A percentile compares a stretch with the other conserved stretches of the same genome.
Evolutionary conservation across 2,888 invertebrate species (phyloP).

Genomic region (Rosalia funebris): DNA sequence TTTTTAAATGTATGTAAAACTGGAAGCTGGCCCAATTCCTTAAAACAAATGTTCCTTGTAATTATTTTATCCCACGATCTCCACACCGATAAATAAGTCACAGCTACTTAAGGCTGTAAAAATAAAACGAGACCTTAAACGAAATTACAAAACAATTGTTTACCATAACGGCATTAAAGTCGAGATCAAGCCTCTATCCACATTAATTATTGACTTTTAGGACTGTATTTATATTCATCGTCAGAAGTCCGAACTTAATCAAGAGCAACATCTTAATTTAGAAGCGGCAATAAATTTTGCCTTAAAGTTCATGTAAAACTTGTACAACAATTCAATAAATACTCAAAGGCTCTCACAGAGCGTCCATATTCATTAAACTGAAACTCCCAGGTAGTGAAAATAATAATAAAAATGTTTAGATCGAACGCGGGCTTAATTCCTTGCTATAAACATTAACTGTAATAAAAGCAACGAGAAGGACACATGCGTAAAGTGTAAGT

Average conservation of each 20-base stretch:
- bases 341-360: slow-evolving; percentile 41
- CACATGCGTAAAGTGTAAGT: not conserved
- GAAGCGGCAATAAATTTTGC: slow-evolving; percentile 51
- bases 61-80: not conserved
- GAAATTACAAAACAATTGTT: slow-evolving; percentile 31
- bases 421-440: slow-evolving; percentile 9
- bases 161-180: slow-evolving; percentile 28
- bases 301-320: slow-evolving; percentile 54
- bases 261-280: slow-evolving; percentile 57
- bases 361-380: slow-evolving; percentile 35
- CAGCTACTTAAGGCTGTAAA: not conserved
- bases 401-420: slow-evolving; percentile 24
- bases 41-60: too few relatives aligned
- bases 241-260: slow-evolving; percentile 45
- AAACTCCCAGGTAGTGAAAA: slow-evolving; percentile 27
- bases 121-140: not conserved
- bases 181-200: slow-evolving; percentile 18
- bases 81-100: too few relatives aligned
- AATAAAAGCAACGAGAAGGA: slow-evolving; percentile 1
- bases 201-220: slow-evolving; percentile 37
- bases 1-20: too few relatives aligned
- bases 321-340: slow-evolving; percentile 55
- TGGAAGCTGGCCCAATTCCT: too few relatives aligned
- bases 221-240: slow-evolving; percentile 46
- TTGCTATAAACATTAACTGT: slow-evolving; percentile 3